Conservation (phyloP, 2,113 vertebrate genomes). For the Tyto alba region DNA sequence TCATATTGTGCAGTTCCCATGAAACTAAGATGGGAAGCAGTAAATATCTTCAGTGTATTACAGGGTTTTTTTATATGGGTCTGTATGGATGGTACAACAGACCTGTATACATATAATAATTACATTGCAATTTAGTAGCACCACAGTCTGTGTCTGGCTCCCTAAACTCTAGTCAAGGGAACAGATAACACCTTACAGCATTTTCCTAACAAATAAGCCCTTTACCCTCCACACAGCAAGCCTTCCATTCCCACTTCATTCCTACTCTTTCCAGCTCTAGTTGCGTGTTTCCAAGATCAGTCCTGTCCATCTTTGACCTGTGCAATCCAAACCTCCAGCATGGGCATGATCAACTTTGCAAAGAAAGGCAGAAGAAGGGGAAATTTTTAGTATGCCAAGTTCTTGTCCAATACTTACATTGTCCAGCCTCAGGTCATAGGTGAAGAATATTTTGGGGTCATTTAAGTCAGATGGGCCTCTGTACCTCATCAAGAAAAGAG, state of each 20-base stretch:
- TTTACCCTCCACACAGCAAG: not conserved
- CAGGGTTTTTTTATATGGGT: not conserved
- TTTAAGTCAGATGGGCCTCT: not conserved
- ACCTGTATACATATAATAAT: not conserved
- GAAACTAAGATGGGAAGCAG: not conserved
- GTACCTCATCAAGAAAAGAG: constrained; percentile 53
- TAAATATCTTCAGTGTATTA: not conserved
- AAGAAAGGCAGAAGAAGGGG: not conserved
- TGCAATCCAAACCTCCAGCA: not conserved
- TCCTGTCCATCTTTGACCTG: not conserved
- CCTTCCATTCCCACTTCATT: not conserved
- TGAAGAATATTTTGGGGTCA: not conserved
- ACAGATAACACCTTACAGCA: not conserved
- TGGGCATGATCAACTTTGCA: not conserved
- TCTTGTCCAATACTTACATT: constrained; percentile 24
- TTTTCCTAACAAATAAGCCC: not conserved
- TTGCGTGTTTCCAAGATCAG: not conserved
- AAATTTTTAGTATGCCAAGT: not conserved
- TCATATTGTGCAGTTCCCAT: not conserved
- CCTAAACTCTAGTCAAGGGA: not conserved
- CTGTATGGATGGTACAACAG: not conserved
- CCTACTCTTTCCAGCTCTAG: not conserved
- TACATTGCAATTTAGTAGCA: not conserved
- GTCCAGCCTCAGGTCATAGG: constrained; percentile 45
- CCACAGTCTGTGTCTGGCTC: not conserved